Conservation (phyloP, 2,888 invertebrate genomes). For the Eupithecia subumbrata region DNA sequence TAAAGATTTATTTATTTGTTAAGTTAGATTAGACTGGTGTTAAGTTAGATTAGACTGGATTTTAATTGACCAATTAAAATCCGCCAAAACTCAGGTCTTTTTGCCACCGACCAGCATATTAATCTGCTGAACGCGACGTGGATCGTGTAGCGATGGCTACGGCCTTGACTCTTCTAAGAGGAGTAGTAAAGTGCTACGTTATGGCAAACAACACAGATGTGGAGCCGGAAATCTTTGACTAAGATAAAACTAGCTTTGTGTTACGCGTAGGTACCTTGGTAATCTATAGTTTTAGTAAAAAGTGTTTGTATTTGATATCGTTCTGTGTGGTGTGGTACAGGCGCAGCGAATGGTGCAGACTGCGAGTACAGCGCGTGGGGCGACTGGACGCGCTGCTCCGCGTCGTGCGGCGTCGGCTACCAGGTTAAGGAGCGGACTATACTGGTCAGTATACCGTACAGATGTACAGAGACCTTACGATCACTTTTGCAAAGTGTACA, state of each 20-base stretch:
- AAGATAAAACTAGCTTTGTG: background rate
- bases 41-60: too few species aligned
- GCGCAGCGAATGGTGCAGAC: slow-evolving; percentile 58
- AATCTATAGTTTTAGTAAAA: too few species aligned
- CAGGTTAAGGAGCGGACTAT: slow-evolving; percentile 86
- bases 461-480: too few species aligned
- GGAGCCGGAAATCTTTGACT: background rate
- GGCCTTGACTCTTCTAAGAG: background rate
- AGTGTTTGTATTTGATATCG: background rate
- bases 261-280: background rate
- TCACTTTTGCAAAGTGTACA: too few species aligned
- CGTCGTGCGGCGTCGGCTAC: slow-evolving; percentile 90
- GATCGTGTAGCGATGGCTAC: background rate
- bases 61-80: background rate
- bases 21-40: too few species aligned
- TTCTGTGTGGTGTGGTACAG: background rate
- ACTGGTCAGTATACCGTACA: slow-evolving; percentile 71
- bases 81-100: background rate
- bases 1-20: too few species aligned
- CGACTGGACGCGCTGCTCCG: slow-evolving; percentile 92
- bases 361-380: slow-evolving; percentile 92
- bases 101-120: background rate
- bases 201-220: background rate
- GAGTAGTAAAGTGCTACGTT: background rate
- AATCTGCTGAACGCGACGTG: background rate